Evolutionary conservation across 2,797 vertebrate genomes (phyloP).

Genomic region (Sciurus carolinensis): DNA sequence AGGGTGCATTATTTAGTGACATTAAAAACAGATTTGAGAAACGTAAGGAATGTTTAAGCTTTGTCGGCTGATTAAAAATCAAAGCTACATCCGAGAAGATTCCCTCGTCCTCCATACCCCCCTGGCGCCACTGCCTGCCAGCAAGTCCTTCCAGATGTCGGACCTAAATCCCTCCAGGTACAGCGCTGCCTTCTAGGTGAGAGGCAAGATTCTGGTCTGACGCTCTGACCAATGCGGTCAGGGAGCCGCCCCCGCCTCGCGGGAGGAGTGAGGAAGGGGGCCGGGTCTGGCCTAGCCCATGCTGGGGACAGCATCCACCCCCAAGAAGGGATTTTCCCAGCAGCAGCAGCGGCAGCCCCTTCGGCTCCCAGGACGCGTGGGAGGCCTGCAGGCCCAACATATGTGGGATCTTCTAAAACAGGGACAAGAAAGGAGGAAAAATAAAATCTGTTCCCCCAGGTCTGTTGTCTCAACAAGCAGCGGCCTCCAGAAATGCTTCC

Average conservation of each 20-base stretch:
- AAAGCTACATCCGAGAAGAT: slow-evolving; percentile 27
- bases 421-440: slow-evolving; percentile 80
- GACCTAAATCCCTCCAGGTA: not conserved
- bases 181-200: not conserved
- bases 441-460: slow-evolving; percentile 85
- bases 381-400: slow-evolving; percentile 84
- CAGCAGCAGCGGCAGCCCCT: slow-evolving; percentile 66
- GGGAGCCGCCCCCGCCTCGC: not conserved
- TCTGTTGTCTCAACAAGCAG: slow-evolving; percentile 85
- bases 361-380: slow-evolving; percentile 80
- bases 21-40: slow-evolving; percentile 27
- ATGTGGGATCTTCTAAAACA: slow-evolving; percentile 86
- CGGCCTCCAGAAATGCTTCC: slow-evolving; percentile 76
- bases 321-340: slow-evolving; percentile 71
- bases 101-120: not conserved
- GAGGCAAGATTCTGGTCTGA: not conserved
- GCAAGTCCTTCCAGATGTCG: slow-evolving; percentile 11
- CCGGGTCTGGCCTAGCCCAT: not conserved
- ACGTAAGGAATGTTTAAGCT: slow-evolving; percentile 12
- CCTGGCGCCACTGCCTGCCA: not conserved
- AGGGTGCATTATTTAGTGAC: not conserved
- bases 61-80: slow-evolving; percentile 64
- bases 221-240: too few relatives aligned
- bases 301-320: slow-evolving; percentile 45
- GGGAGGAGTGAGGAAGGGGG: not conserved